Evolutionary conservation across 2,888 invertebrate genomes (phyloP).

Genomic region (Campopleginae sp.): DNA sequence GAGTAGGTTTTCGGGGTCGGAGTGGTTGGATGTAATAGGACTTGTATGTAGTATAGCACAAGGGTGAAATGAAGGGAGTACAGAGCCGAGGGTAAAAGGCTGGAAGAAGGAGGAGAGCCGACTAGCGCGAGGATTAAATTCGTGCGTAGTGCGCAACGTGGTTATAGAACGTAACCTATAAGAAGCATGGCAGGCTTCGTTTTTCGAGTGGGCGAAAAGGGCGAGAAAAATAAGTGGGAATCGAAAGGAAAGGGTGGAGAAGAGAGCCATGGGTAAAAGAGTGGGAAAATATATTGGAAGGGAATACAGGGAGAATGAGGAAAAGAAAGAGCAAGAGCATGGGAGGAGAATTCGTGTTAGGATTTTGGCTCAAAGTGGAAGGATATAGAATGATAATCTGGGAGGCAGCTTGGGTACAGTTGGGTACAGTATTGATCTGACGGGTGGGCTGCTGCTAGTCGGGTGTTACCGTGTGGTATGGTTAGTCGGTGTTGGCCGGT

Average conservation of each 20-base stretch:
- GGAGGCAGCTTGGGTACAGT: constrained; percentile 79
- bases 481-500: constrained; percentile 76
- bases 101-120: neutral
- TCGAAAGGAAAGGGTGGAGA: constrained; percentile 3
- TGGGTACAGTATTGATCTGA: constrained; percentile 82
- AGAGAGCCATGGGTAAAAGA: neutral
- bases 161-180: constrained; percentile 43
- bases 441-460: constrained; percentile 72
- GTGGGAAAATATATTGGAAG: neutral
- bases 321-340: constrained; percentile 60
- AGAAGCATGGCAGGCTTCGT: constrained; percentile 20
- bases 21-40: constrained; percentile 50
- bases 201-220: constrained; percentile 39
- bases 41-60: constrained; percentile 30
- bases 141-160: constrained; percentile 51
- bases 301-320: constrained; percentile 18
- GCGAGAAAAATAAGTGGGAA: constrained; percentile 38
- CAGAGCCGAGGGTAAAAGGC: constrained; percentile 2
- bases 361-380: constrained; percentile 77
- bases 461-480: constrained; percentile 81
- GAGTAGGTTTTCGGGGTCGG: constrained; percentile 26
- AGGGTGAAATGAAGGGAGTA: constrained; percentile 4
- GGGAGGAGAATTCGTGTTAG: constrained; percentile 62
- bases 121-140: constrained; percentile 41
- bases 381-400: constrained; percentile 82